Evolutionary conservation across 2,113 vertebrate genomes (phyloP), one percentile per base, ranked within the genome.

Genomic region (Indri indri): DNA sequence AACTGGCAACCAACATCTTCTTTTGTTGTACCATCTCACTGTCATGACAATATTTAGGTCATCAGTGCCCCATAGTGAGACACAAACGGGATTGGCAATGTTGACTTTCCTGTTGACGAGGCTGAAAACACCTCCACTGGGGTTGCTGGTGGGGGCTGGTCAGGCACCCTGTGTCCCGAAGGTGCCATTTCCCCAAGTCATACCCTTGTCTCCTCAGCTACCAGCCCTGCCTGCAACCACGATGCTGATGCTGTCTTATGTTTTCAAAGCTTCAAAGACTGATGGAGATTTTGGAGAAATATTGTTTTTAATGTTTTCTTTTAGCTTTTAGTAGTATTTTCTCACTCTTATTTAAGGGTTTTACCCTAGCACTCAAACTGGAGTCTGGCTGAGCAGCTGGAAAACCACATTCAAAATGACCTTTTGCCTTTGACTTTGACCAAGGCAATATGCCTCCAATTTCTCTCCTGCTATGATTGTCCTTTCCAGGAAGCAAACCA

Each of bases 121-220:
- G 27, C 20, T 22, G 27, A 65, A 42, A 42, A 7, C 3, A 18
- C 59, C 65, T 37, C 68, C 30, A 42, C 2, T 12, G 2, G n/a
- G 25, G 4, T 14, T 50, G 30, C 37, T 30, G 54, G 6, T 16
- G 30, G 45, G 30, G 30, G 30, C 32, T 17, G 4, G 42, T 1
- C 40, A 32, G 8, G 25, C 7, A 14, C 70, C 37, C 8, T 42
- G 17, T 16, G 11, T 14, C 71, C 23, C 42, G 10, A 8, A 23
- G 6, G 16, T 40, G 6, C 30, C 32, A 25, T 57, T 61, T 66
- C 59, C 42, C 42, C 13, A 83, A 40, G 45, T 9, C 71, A 1
- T 4, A 25, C 0, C 0, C 30, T 11, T 76, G 5, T 52, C 40
- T 52, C 86, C 27, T 12, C 11, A 37, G 27, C 17, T 18, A n/a